These are phyloP conservation scores for Syngnathus rostellatus DNA, from an alignment of 2,797 vertebrate genomes.

Conservation along the genomic window DNA sequence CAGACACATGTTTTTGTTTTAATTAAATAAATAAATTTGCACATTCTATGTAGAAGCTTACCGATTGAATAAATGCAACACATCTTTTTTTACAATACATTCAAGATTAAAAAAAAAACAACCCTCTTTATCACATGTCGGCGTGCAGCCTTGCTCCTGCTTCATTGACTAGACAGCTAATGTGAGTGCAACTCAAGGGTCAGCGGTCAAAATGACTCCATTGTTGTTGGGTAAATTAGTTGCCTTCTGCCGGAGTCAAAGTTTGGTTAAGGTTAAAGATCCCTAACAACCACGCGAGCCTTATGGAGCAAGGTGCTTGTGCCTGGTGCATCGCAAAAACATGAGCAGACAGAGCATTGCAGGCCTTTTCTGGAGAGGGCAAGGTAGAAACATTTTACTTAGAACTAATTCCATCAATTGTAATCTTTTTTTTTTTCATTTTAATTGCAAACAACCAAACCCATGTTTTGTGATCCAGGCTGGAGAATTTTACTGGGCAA, in stretches of 20 bases:
- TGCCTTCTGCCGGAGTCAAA: slow-evolving; percentile 69
- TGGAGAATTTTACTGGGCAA: no score
- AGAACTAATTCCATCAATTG: no score
- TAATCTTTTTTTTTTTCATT: no score
- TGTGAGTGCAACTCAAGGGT: slow-evolving; percentile 22
- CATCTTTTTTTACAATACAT: not conserved
- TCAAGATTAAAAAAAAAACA: not conserved
- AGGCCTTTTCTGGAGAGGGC: slow-evolving; percentile 31
- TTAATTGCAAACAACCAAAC: no score
- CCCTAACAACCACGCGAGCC: slow-evolving; percentile 51
- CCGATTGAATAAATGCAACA: no score
- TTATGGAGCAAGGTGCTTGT: slow-evolving; percentile 43
- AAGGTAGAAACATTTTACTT: no score
- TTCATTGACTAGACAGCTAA: slow-evolving; percentile 39
- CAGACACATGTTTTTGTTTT: no score
- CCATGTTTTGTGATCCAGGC: no score
- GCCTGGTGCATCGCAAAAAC: slow-evolving; percentile 40
- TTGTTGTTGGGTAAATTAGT: slow-evolving; percentile 53
- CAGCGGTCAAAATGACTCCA: slow-evolving; percentile 40
- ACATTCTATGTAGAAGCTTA: no score
- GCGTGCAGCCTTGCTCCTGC: slow-evolving; percentile 10
- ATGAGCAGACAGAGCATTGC: not conserved
- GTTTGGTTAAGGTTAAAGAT: slow-evolving; percentile 69
- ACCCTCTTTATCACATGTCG: not conserved
- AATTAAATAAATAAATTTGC: no score